A percentile compares a stretch with the other conserved stretches of the same genome.
phyloP scores from a whole-genome alignment of 2,888 invertebrate genomes.

The Drosophila melanocephala region DNA sequence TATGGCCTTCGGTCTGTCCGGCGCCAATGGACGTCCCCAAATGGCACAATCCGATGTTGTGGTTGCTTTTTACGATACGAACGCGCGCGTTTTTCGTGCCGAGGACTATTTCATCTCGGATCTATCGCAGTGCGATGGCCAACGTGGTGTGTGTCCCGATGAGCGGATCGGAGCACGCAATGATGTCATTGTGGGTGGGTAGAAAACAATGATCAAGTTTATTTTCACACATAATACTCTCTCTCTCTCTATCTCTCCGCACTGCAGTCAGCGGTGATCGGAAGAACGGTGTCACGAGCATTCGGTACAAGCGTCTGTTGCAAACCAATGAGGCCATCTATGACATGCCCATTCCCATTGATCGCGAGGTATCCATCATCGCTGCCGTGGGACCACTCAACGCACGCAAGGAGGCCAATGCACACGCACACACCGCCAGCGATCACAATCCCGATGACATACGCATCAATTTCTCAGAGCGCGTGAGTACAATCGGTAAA shows the following conservation, averaged over 20 bases:
- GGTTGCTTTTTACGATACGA: slow-evolving; percentile 91
- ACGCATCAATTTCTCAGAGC: slow-evolving; percentile 91
- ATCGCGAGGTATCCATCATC: slow-evolving; percentile 91
- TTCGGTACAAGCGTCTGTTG: slow-evolving; percentile 92
- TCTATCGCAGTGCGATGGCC: slow-evolving; percentile 92
- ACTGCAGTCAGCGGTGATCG: slow-evolving; percentile 90
- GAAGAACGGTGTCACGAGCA: slow-evolving; percentile 92
- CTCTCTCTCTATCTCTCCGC: too few species aligned
- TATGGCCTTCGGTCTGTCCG: slow-evolving; percentile 94
- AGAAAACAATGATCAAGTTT: too few species aligned
- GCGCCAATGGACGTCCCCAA: slow-evolving; percentile 90
- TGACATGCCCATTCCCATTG: slow-evolving; percentile 89
- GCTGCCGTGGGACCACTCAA: slow-evolving; percentile 95
- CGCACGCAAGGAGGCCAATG: slow-evolving; percentile 92
- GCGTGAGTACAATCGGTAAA: slow-evolving; percentile 83
- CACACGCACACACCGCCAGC: slow-evolving; percentile 88
- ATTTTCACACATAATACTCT: neutral
- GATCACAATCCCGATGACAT: slow-evolving; percentile 87
- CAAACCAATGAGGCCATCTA: slow-evolving; percentile 91
- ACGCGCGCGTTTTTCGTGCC: slow-evolving; percentile 88
- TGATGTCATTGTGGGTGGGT: slow-evolving; percentile 89
- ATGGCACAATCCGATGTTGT: slow-evolving; percentile 94
- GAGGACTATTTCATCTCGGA: slow-evolving; percentile 95
- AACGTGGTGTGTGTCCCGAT: slow-evolving; percentile 94
- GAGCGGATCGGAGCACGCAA: slow-evolving; percentile 92